These are phyloP conservation scores for Rousettus madagascariensis DNA, from an alignment of 2,797 vertebrate species.

Conservation along the genomic window DNA sequence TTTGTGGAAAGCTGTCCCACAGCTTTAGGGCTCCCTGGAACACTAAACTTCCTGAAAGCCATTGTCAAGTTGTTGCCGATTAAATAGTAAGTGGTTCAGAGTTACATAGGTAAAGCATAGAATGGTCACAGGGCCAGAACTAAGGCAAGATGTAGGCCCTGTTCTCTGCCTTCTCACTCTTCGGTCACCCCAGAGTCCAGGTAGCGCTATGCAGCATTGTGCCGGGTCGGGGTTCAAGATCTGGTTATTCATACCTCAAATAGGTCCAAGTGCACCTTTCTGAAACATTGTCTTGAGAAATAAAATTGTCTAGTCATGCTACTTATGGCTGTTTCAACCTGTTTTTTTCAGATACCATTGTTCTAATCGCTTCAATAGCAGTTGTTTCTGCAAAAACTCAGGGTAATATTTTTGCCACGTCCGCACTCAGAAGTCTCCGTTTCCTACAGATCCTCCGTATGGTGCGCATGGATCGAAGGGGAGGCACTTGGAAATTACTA, in stretches of 20 bases:
- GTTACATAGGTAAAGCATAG: not conserved
- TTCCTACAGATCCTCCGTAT: constrained; percentile 99
- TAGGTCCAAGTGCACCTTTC: not conserved
- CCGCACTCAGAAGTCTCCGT: constrained; percentile 96
- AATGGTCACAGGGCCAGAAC: not conserved
- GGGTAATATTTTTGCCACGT: constrained; percentile 98
- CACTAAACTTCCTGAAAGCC: not conserved
- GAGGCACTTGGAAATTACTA: constrained; percentile 98
- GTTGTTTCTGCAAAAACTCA: constrained; percentile 98
- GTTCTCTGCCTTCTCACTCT: not conserved
- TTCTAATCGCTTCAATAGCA: constrained; percentile 97
- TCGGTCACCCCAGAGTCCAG: not conserved
- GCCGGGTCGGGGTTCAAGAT: rapidly evolving
- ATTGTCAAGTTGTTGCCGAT: not conserved
- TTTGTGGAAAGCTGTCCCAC: not conserved
- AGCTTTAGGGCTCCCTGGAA: not conserved
- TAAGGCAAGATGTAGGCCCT: not conserved
- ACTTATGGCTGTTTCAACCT: constrained; percentile 80
- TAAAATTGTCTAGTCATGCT: not conserved
- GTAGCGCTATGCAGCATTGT: rapidly evolving
- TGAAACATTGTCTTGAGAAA: not conserved
- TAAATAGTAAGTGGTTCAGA: not conserved
- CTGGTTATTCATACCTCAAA: not conserved
- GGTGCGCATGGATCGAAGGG: constrained; percentile 98
- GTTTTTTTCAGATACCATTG: constrained; percentile 95